Conservation (phyloP, 2,888 invertebrate genomes). For the Cataglyphis cursor region DNA sequence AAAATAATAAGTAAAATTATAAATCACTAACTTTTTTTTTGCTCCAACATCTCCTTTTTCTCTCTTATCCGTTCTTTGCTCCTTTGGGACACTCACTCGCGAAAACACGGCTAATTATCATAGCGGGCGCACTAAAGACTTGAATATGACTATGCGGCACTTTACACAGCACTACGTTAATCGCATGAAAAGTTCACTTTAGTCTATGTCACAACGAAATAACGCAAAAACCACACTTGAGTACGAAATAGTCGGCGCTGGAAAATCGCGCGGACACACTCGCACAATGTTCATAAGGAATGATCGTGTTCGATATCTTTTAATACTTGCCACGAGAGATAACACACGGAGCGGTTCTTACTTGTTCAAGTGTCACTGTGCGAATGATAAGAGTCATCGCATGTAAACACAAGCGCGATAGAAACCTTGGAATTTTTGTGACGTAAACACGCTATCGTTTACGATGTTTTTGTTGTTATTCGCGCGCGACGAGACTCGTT, state of each 20-base stretch:
- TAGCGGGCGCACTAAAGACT: neutral
- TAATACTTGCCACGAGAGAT: too few species aligned
- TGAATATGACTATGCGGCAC: neutral
- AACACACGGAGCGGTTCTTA: too few species aligned
- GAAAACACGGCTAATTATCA: constrained; percentile 1
- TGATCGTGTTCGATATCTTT: too few species aligned
- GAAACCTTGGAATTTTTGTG: too few species aligned
- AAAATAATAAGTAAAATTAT: neutral
- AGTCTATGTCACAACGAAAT: neutral
- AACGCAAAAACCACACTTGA: neutral
- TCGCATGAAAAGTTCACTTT: neutral
- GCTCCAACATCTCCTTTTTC: neutral
- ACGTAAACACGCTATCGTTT: too few species aligned
- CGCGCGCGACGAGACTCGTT: too few species aligned
- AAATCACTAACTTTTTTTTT: neutral
- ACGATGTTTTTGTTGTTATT: too few species aligned
- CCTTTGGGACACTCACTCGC: constrained; percentile 1
- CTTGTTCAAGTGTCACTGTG: too few species aligned
- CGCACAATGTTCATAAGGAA: neutral
- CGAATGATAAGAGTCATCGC: too few species aligned
- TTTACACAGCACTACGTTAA: constrained; percentile 1
- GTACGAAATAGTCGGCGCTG: neutral
- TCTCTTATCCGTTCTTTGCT: neutral
- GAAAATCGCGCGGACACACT: neutral
- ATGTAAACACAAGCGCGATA: too few species aligned